Evolutionary conservation across 2,797 vertebrate species (phyloP).

Genomic region (Enoplosus armatus): DNA sequence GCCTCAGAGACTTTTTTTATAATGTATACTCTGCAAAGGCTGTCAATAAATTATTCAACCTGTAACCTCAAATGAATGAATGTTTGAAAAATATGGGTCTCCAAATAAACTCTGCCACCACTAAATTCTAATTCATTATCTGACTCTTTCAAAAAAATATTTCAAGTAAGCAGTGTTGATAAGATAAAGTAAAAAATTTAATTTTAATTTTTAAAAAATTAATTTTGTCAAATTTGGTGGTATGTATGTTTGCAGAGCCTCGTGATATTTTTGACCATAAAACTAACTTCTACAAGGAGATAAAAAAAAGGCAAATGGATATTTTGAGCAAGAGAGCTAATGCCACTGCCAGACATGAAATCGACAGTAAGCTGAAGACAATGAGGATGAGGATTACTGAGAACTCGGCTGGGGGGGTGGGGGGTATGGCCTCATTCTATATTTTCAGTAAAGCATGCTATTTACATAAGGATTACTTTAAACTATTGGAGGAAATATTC

Average conservation of each 20-base stretch:
- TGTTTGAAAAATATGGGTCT: constrained; percentile 50
- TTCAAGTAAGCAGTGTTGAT: constrained; percentile 6
- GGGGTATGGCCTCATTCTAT: constrained; percentile 77
- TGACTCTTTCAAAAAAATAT: background rate
- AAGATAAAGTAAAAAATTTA: constrained; percentile 3
- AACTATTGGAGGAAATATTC: constrained; percentile 82
- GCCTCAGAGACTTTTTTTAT: constrained; percentile 53
- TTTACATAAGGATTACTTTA: constrained; percentile 85
- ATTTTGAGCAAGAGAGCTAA: constrained; percentile 75
- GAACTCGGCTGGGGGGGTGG: constrained; percentile 54
- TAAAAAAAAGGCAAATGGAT: constrained; percentile 72
- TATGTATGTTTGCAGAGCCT: constrained; percentile 50
- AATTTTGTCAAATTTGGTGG: constrained; percentile 43
- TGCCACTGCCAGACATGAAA: constrained; percentile 78
- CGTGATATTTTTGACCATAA: constrained; percentile 51
- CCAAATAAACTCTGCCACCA: constrained; percentile 36
- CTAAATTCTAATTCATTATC: constrained; percentile 22
- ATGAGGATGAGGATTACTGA: constrained; percentile 81
- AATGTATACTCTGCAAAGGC: constrained; percentile 51
- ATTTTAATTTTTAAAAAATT: no score
- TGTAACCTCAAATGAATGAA: constrained; percentile 54
- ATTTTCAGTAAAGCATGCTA: constrained; percentile 81
- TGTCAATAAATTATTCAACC: constrained; percentile 69
- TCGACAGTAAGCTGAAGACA: constrained; percentile 84
- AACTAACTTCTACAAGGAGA: constrained; percentile 67